These are phyloP conservation scores for Barypeithes pellucidus DNA, from an alignment of 2,888 invertebrate genomes.

Conservation along the genomic window DNA sequence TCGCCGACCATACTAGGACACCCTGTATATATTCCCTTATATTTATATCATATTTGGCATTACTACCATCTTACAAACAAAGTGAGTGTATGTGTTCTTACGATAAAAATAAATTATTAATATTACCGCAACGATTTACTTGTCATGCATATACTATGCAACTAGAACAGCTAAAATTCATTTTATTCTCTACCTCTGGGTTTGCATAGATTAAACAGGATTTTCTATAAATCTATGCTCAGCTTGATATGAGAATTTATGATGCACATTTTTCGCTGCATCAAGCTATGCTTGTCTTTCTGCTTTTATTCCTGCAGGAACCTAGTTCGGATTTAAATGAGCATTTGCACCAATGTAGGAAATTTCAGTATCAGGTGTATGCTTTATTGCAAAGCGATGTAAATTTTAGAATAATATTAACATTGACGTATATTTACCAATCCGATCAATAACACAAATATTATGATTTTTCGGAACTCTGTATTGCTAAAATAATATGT, in stretches of 20 bases:
- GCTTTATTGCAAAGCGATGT: background rate
- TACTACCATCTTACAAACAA: too few species aligned
- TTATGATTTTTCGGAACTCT: too few species aligned
- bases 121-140: too few species aligned
- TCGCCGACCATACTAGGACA: too few species aligned
- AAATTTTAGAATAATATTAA: background rate
- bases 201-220: slow-evolving; percentile 44
- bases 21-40: too few species aligned
- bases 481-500: too few species aligned
- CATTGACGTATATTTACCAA: too few species aligned
- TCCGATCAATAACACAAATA: too few species aligned
- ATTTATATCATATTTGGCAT: too few species aligned
- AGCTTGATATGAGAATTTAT: slow-evolving; percentile 47
- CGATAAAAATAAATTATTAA: too few species aligned
- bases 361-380: background rate
- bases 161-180: slow-evolving; percentile 30
- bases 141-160: background rate
- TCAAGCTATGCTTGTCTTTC: slow-evolving; percentile 28
- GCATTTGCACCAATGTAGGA: slow-evolving; percentile 4
- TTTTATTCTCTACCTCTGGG: slow-evolving; percentile 30
- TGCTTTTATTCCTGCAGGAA: slow-evolving; percentile 33
- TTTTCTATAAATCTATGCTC: slow-evolving; percentile 44
- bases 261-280: slow-evolving; percentile 37
- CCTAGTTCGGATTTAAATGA: slow-evolving; percentile 27
- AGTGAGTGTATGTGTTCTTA: too few species aligned